phyloP scores from a whole-genome alignment of 2,888 invertebrate species.

The Hedychridium roseum region DNA sequence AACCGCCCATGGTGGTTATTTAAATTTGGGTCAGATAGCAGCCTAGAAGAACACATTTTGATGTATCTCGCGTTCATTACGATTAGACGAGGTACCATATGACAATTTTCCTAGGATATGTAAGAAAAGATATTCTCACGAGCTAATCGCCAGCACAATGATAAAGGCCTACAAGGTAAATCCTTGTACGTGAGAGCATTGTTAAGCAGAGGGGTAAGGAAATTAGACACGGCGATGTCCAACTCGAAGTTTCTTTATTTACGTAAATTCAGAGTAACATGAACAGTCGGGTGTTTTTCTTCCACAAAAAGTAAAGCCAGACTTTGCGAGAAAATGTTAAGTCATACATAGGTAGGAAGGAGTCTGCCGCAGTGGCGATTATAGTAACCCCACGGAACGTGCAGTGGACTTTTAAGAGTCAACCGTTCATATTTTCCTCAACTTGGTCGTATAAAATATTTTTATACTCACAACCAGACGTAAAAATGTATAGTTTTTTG shows the following conservation, averaged over 20 bases:
- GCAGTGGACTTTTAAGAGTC: too few species aligned
- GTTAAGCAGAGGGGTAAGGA: constrained; percentile 1
- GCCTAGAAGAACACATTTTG: constrained; percentile 20
- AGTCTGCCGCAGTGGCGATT: too few species aligned
- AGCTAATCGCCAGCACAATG: too few species aligned
- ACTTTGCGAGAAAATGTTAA: too few species aligned
- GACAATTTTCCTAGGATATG: too few species aligned
- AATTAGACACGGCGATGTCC: constrained; percentile 3
- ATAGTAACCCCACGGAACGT: too few species aligned
- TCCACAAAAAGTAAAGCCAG: not conserved
- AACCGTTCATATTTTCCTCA: constrained; percentile 25
- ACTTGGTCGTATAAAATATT: constrained; percentile 33
- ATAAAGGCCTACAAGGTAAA: not conserved
- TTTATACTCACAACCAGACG: constrained; percentile 39
- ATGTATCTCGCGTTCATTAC: constrained; percentile 45
- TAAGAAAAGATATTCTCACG: too few species aligned
- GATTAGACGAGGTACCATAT: constrained; percentile 21
- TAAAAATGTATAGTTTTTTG: constrained; percentile 24
- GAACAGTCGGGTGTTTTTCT: constrained; percentile 11
- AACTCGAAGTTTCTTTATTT: constrained; percentile 34
- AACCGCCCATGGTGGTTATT: constrained; percentile 24
- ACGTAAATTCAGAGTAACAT: constrained; percentile 27
- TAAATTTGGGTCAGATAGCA: constrained; percentile 47
- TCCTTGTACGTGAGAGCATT: not conserved
- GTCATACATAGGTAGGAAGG: too few species aligned